These are phyloP conservation scores for Numida meleagris DNA, from an alignment of 2,113 vertebrate species.

Conservation along the genomic window DNA sequence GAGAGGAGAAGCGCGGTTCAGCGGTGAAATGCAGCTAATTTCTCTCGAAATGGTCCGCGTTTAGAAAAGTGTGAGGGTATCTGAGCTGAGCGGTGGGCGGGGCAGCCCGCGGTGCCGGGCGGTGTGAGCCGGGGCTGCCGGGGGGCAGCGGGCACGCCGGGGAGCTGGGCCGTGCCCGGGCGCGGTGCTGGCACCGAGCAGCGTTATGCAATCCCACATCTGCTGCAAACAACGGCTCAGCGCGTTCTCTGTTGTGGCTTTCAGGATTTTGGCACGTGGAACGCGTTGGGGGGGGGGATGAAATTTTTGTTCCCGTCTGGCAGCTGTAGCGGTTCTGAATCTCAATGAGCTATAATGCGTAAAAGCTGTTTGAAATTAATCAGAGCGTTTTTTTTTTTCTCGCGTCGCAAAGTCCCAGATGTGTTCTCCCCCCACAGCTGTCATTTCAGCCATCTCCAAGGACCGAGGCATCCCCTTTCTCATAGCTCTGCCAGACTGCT, in stretches of 20 bases:
- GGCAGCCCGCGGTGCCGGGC: too few species aligned
- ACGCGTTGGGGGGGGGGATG: neutral
- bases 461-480: neutral
- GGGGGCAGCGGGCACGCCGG: too few species aligned
- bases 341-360: neutral
- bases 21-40: too few species aligned
- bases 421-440: neutral
- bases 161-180: too few species aligned
- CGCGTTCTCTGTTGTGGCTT: constrained; percentile 28
- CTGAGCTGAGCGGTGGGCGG: too few species aligned
- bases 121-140: too few species aligned
- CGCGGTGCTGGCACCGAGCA: neutral
- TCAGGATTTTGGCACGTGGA: neutral
- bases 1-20: too few species aligned
- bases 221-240: neutral
- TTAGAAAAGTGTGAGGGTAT: too few species aligned
- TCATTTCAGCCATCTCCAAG: neutral
- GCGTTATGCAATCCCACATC: neutral
- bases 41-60: too few species aligned
- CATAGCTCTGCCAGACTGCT: neutral
- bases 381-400: neutral
- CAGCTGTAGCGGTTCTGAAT: neutral
- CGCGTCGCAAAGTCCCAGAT: neutral
- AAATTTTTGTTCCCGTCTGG: neutral
- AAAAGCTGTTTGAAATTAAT: neutral